Conservation (phyloP, 2,888 invertebrate species). For the Patella caerulea region DNA sequence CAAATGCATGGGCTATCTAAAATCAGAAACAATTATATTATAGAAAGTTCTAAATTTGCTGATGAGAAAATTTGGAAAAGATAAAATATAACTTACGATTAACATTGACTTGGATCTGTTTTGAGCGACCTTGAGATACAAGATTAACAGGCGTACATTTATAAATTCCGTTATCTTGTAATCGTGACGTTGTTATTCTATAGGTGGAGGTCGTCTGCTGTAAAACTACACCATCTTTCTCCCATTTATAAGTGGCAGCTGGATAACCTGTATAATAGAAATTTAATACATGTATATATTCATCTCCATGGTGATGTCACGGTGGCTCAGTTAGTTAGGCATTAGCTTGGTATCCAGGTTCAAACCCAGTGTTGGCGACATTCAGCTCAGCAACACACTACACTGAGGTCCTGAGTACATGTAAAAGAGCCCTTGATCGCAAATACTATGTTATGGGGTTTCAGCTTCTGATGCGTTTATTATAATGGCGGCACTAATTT, state of each 20-base stretch:
- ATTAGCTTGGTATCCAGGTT: no score
- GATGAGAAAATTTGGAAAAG: neutral
- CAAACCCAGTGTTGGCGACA: no score
- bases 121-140: constrained; percentile 49
- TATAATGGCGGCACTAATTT: no score
- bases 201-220: constrained; percentile 37
- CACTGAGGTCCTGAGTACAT: no score
- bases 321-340: no score
- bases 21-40: neutral
- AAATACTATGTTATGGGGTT: no score
- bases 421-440: no score
- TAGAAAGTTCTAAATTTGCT: neutral
- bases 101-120: constrained; percentile 47
- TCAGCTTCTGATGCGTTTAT: no score
- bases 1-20: neutral
- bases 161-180: constrained; percentile 58
- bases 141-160: constrained; percentile 56
- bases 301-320: no score
- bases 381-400: no score
- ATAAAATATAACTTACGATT: constrained; percentile 49
- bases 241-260: constrained; percentile 51
- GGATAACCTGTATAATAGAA: constrained; percentile 46
- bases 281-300: no score
- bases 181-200: constrained; percentile 38
- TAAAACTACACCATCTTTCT: constrained; percentile 36